phyloP scores from a whole-genome alignment of 1,140 invertebrate genomes.

The Trichoplusia ni region DNA sequence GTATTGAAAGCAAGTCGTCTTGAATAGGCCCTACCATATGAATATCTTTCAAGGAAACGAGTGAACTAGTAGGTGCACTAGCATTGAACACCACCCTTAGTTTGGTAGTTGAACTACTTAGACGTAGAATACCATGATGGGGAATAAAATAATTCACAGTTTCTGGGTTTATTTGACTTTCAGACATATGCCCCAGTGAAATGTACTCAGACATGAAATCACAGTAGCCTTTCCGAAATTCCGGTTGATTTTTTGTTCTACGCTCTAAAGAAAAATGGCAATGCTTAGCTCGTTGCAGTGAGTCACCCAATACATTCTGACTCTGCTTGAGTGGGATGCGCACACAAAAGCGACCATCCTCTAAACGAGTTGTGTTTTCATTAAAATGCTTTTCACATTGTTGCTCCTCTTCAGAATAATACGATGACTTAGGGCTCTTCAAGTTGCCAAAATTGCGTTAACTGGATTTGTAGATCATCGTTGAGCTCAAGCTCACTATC shows the following conservation, averaged over 20 bases:
- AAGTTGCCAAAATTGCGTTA: not conserved
- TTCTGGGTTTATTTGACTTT: not conserved
- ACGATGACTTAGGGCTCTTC: not conserved
- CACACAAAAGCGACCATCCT: constrained; percentile 37
- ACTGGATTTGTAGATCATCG: constrained; percentile 1
- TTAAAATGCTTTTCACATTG: constrained; percentile 36
- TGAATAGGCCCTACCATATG: constrained; percentile 9
- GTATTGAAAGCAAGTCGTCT: not conserved
- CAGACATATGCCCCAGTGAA: constrained; percentile 29
- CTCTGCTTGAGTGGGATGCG: constrained; percentile 34
- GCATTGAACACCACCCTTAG: not conserved
- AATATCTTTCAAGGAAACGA: not conserved
- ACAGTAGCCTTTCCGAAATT: constrained; percentile 28
- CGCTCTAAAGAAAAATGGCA: constrained; percentile 38
- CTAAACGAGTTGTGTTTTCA: constrained; percentile 31
- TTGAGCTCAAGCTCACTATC: constrained; percentile 6
- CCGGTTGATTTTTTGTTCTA: constrained; percentile 17
- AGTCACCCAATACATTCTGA: constrained; percentile 30
- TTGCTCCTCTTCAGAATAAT: not conserved
- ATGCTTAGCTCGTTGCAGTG: constrained; percentile 32
- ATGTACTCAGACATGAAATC: constrained; percentile 40
- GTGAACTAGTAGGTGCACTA: not conserved
- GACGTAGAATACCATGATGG: not conserved
- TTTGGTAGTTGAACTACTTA: not conserved
- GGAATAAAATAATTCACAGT: not conserved